A percentile compares a stretch with the other conserved stretches of the same genome.
Evolutionary conservation across 2,888 invertebrate species (phyloP).

Genomic region (Pemphredon lugubris): DNA sequence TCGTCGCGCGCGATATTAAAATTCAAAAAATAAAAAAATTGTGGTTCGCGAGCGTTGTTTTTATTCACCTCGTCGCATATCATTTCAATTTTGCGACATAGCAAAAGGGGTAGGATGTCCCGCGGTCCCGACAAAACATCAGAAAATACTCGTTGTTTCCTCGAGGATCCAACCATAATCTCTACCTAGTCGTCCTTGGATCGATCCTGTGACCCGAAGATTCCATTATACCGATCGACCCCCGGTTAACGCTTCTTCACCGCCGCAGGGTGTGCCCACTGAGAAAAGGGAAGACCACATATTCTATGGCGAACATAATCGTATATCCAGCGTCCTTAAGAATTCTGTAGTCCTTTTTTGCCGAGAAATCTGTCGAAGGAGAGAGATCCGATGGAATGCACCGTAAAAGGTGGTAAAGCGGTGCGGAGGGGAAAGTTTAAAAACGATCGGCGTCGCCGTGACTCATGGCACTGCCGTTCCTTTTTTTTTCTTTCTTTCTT

Average conservation of each 20-base stretch:
- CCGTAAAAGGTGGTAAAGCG: slow-evolving; percentile 22
- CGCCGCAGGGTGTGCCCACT: background rate
- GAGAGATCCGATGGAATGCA: slow-evolving; percentile 36
- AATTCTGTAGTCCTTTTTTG: slow-evolving; percentile 17
- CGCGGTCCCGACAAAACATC: too few relatives aligned
- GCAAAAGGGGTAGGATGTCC: too few relatives aligned
- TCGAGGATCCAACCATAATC: too few relatives aligned
- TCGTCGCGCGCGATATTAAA: too few relatives aligned
- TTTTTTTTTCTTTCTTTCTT: too few relatives aligned
- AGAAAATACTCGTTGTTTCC: too few relatives aligned
- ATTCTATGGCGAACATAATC: slow-evolving; percentile 33
- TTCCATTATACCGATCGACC: slow-evolving; percentile 45
- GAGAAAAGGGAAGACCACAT: background rate
- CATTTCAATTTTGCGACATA: too few relatives aligned
- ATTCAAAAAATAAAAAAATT: too few relatives aligned
- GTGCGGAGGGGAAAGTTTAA: slow-evolving; percentile 17
- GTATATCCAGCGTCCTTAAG: slow-evolving; percentile 34
- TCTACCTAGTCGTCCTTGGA: slow-evolving; percentile 46
- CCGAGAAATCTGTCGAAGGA: slow-evolving; percentile 19
- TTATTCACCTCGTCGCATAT: too few relatives aligned
- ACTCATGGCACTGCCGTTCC: slow-evolving; percentile 26
- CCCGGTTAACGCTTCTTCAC: background rate
- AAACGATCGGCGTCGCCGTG: slow-evolving; percentile 46
- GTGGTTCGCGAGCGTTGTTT: too few relatives aligned
- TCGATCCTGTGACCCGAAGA: slow-evolving; percentile 41